phyloP scores from a whole-genome alignment of 2,888 invertebrate species.

The Opisthograptis luteolata region DNA sequence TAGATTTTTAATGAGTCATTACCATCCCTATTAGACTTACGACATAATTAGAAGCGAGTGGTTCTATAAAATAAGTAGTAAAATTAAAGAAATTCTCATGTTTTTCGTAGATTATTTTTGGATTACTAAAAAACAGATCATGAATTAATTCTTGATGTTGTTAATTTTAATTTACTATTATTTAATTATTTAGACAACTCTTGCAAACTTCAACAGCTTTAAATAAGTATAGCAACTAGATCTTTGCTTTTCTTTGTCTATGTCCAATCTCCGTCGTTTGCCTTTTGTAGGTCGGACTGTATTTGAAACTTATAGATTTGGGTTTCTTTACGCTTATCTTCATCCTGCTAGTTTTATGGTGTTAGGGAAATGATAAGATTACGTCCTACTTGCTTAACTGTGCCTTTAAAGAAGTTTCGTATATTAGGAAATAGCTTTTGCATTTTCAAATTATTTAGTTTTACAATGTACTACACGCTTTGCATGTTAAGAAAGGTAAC shows the following conservation, averaged over 20 bases:
- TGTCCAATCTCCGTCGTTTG: constrained; percentile 34
- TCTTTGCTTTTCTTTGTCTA: constrained; percentile 2
- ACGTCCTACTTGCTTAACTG: constrained; percentile 17
- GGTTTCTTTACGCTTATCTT: constrained; percentile 21
- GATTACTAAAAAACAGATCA: too few relatives aligned
- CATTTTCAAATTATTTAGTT: too few relatives aligned
- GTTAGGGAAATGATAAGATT: constrained; percentile 28
- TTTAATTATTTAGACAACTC: too few relatives aligned
- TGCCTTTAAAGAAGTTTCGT: constrained; percentile 20
- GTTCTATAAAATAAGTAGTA: constrained; percentile 46
- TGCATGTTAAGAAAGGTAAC: constrained; percentile 10
- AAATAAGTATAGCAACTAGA: not conserved
- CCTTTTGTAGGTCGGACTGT: constrained; percentile 37
- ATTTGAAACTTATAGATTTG: constrained; percentile 29
- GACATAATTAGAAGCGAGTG: constrained; percentile 46
- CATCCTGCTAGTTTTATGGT: constrained; percentile 29
- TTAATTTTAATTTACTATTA: too few relatives aligned
- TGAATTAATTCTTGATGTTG: too few relatives aligned
- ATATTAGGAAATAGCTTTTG: constrained; percentile 16
- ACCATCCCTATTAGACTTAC: constrained; percentile 44
- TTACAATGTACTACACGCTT: too few relatives aligned
- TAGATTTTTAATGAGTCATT: constrained; percentile 21
- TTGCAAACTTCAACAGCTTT: too few relatives aligned
- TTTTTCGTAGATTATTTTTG: too few relatives aligned
- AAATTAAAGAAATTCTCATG: not conserved